Evolutionary conservation across 2,113 vertebrate species (phyloP), one percentile per base, ranked within the genome.

Genomic region (Pituophis catenifer): DNA sequence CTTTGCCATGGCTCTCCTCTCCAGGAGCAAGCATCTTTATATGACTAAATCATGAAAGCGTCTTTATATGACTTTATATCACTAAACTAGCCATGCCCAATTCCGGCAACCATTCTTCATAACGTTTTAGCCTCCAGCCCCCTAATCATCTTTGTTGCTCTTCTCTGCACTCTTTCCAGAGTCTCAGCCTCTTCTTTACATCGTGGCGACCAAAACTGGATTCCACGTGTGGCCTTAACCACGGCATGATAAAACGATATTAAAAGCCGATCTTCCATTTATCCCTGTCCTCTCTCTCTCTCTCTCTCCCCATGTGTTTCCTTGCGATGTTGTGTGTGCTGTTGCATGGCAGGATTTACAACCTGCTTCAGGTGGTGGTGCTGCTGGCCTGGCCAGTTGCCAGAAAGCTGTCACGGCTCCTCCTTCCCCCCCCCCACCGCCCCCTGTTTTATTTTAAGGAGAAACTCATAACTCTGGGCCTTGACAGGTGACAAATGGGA

Each of bases 341-440:
- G 62, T n/a, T 29, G 3, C 95, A 92, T 93, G 24, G 94, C 92
- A 0, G 53, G 52, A 95, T 95, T 95, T 92, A 92, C 70, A 90
- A 94, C 92, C 5, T 19, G 86, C 65, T 93, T 95, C 95, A 95
- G 93, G 96, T 95, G 44, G 44, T 44, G 38, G 38, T 38, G 96
- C 94, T 0, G 52, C 95, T 95, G 96, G 95, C 95, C 94, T 96
- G 95, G 95, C 95, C 0, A 4, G 9, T 0, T 0, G 94, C 96
- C 96, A 95, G 38, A 0, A 19, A 57, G 55, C 96, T 96, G 96
- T 95, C 93, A 52, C 81, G 54, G 38, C 93, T 87, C 12, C 48
- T 29, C 5, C 2, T 38, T 1, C 33, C 26, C 33, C 38, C 33
- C 21, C 3, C 3, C 21, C n/a, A 44, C 48, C 13, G 1, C 26